These are phyloP conservation scores for Prochilodus magdalenae DNA, from an alignment of 2,113 vertebrate species.

Conservation along the genomic window DNA sequence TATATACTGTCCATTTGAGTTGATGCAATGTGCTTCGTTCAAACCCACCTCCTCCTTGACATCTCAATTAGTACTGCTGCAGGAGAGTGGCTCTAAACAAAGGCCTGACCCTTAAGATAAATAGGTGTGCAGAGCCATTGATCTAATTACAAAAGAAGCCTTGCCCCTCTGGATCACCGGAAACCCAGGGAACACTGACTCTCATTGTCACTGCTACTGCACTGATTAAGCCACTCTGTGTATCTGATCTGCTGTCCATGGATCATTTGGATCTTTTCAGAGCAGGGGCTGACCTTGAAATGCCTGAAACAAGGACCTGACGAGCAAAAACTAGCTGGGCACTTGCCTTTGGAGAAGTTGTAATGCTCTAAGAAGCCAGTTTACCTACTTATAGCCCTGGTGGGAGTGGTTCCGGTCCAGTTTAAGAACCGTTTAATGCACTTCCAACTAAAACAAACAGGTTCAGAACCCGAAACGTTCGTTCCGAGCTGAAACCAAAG, in stretches of 20 bases:
- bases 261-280: background rate
- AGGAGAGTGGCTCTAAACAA: conserved; percentile 52
- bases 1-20: conserved; percentile 23
- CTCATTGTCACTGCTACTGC: background rate
- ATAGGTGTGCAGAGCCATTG: conserved; percentile 42
- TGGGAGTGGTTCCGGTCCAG: too few relatives aligned
- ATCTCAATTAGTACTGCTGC: conserved; percentile 52
- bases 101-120: conserved; percentile 46
- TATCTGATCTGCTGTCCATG: background rate
- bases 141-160: conserved; percentile 36
- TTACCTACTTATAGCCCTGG: too few relatives aligned
- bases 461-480: too few relatives aligned
- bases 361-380: too few relatives aligned
- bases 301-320: background rate
- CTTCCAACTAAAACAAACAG: too few relatives aligned
- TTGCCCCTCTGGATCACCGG: background rate
- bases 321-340: background rate
- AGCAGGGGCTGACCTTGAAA: background rate
- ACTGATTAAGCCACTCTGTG: background rate
- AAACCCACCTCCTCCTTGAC: conserved; percentile 25
- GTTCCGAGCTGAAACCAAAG: too few relatives aligned
- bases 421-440: too few relatives aligned
- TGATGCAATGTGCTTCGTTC: conserved; percentile 31
- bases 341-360: background rate
- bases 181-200: conserved; percentile 20